Conservation (phyloP, 2,797 vertebrate genomes). For the Hipposideros larvatus region DNA sequence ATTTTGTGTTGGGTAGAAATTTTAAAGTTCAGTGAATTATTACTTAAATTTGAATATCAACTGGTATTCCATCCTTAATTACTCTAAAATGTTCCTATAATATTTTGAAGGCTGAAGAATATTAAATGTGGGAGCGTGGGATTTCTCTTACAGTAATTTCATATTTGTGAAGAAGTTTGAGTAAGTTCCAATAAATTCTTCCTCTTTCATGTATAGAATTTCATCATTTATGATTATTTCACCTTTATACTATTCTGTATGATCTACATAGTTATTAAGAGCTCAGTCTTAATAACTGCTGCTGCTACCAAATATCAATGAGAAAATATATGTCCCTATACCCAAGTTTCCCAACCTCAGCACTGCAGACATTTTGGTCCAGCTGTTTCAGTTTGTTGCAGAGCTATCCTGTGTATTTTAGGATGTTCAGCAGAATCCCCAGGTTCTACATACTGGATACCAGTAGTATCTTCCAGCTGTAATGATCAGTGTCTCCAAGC, state of each 20-base stretch:
- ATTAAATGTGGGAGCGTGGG: background rate
- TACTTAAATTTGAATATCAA: constrained; percentile 24
- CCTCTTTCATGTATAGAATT: background rate
- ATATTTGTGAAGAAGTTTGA: constrained; percentile 37
- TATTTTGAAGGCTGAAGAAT: constrained; percentile 26
- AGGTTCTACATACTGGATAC: background rate
- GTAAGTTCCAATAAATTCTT: background rate
- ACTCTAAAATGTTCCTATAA: constrained; percentile 15
- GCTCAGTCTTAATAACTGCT: background rate
- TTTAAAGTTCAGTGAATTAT: constrained; percentile 23
- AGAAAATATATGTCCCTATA: background rate
- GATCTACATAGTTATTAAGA: background rate
- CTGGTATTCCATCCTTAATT: background rate
- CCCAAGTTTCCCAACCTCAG: background rate
- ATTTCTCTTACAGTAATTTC: constrained; percentile 57
- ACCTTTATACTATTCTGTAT: background rate
- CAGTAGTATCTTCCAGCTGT: background rate
- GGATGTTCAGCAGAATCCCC: background rate
- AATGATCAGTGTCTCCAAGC: background rate
- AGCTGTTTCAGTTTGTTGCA: background rate
- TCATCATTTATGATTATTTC: background rate
- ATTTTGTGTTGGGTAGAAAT: background rate
- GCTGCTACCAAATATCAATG: background rate
- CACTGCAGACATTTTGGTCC: background rate
- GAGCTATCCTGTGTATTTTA: background rate